Evolutionary conservation across 2,888 invertebrate species (phyloP), one percentile per base, ranked within the genome.

Genomic region (Ochropleura leucogaster): DNA sequence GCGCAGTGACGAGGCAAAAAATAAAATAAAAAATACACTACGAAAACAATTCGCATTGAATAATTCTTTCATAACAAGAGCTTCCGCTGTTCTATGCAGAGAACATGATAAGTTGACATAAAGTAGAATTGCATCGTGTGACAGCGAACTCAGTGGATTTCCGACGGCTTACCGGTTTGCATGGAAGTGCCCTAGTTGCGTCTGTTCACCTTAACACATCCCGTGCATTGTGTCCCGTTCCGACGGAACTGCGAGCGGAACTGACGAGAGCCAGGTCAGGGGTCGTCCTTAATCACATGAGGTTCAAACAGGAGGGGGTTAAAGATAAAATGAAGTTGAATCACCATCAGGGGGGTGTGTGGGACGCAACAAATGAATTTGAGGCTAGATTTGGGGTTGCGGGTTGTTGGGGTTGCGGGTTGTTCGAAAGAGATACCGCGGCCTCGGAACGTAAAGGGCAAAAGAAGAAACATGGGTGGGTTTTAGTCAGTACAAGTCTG

Each of bases 191-290:
- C 40, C 79, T 57, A 70, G 67, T 74, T 68, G 65, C 74, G 59
- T 68, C 65, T 62, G 59, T 71, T 49, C 66, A 5, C 73, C 51
- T 47, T 68, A 72, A 66, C 62, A 73, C 18, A 74, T 83, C 70
- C 79, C 47, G 64, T 68, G 53, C 59, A 66, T 83, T 81, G 79
- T 81, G 42, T 49, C 42, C 40, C 7, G 68, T 64, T 62, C 71
- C 62, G 66, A 49, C 79, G 83, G 74, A 78, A 65, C 68, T 70
- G 12, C 6, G 46, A 73, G 69, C 80, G 79, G 83, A 81, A 83
- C 74, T 65, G 70, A 71, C 74, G 30, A 14, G 70, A 74, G 53
- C 78, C 67, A 73, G 51, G 59, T 49, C 64, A 30, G 30, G 30
- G 30, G 30, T 30, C 30, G 30, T 30, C 30, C 30, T 30, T 30